Evolutionary conservation across 2,113 vertebrate genomes (phyloP).

Genomic region (Argyrosomus japonicus): DNA sequence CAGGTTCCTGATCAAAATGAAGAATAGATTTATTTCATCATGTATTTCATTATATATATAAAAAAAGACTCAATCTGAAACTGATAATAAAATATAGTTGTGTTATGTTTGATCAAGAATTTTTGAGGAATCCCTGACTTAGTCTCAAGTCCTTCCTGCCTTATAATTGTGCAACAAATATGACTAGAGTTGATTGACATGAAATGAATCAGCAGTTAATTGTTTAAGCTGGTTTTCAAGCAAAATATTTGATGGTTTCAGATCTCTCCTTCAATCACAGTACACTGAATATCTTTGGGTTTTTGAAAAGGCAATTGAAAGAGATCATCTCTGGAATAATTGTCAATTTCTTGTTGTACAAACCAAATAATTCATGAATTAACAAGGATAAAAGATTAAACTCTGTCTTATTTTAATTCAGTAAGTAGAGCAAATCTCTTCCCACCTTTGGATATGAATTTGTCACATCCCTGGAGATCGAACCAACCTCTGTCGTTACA

Average conservation of each 20-base stretch:
- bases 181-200: background rate
- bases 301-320: background rate
- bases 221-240: background rate
- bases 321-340: background rate
- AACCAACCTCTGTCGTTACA: background rate
- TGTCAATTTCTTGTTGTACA: background rate
- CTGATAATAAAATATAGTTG: too few species aligned
- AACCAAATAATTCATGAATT: background rate
- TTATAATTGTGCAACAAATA: background rate
- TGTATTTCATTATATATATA: background rate
- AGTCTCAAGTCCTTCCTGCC: background rate
- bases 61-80: too few species aligned
- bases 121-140: background rate
- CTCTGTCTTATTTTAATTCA: background rate
- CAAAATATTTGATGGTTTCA: background rate
- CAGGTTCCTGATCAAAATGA: too few species aligned
- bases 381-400: background rate
- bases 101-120: background rate
- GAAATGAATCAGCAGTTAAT: background rate
- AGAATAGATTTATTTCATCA: background rate
- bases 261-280: background rate
- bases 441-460: background rate
- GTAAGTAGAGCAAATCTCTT: background rate
- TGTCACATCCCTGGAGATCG: background rate
- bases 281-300: background rate